Conservation (phyloP, 2,888 invertebrate species). For the Caenorhabditis auriculariae region DNA sequence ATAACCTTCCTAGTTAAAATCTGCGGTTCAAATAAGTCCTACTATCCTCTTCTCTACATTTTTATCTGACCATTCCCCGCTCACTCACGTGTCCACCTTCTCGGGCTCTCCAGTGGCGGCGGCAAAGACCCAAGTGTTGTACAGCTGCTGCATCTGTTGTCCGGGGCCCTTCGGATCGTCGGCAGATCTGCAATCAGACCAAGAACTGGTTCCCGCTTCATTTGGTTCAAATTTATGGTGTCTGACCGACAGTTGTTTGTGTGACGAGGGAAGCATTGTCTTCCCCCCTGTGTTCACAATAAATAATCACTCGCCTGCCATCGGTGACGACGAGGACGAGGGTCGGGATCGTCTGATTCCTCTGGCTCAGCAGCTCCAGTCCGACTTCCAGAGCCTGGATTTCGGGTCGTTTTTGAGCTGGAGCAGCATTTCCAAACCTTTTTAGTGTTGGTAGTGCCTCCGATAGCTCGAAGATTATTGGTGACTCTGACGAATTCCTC, state of each 20-base stretch:
- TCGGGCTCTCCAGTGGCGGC: conserved; percentile 59
- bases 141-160: conserved; percentile 31
- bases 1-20: too few relatives aligned
- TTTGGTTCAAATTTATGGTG: too few relatives aligned
- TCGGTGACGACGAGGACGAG: conserved; percentile 59
- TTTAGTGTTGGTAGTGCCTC: conserved; percentile 58
- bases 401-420: neutral
- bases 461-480: conserved; percentile 49
- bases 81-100: conserved; percentile 48
- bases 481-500: conserved; percentile 51
- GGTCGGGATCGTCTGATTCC: conserved; percentile 56
- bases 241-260: too few relatives aligned
- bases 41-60: too few relatives aligned
- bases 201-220: too few relatives aligned
- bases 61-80: too few relatives aligned
- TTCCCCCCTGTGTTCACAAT: too few relatives aligned
- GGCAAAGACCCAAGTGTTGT: conserved; percentile 57
- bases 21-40: too few relatives aligned
- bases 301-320: too few relatives aligned
- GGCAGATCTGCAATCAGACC: conserved; percentile 28
- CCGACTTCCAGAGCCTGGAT: conserved; percentile 53
- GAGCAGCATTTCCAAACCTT: conserved; percentile 23
- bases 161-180: conserved; percentile 52
- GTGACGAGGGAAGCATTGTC: too few relatives aligned
- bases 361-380: conserved; percentile 47